Evolutionary conservation across 2,113 vertebrate species (phyloP).

Genomic region (Elanoides forficatus): DNA sequence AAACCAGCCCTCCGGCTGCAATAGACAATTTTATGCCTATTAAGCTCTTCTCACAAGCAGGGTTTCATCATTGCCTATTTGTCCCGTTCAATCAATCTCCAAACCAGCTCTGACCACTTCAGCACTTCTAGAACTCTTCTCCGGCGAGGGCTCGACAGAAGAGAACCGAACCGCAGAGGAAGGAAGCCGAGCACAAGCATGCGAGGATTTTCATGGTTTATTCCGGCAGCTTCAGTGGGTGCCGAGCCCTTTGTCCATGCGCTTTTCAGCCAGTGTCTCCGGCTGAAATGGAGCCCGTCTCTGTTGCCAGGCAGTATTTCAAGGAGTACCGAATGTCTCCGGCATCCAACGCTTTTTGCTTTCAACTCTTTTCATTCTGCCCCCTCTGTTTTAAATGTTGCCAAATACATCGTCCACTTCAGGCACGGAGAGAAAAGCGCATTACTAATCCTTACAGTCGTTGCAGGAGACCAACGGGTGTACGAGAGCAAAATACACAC

Average conservation of each 20-base stretch:
- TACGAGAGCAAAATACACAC: accelerated
- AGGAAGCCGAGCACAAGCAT: neutral
- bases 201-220: neutral
- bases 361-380: neutral
- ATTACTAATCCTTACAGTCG: neutral
- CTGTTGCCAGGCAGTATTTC: conserved; percentile 2
- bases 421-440: accelerated
- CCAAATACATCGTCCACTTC: neutral
- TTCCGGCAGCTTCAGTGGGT: neutral
- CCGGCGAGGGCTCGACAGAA: neutral
- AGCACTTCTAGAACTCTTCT: neutral
- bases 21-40: conserved; percentile 26
- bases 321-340: neutral
- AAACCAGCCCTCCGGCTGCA: neutral
- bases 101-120: neutral
- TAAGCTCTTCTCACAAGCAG: conserved; percentile 18
- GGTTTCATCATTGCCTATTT: neutral
- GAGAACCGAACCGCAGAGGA: neutral
- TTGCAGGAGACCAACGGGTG: neutral
- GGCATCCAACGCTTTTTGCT: neutral
- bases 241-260: accelerated
- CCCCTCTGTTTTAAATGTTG: neutral
- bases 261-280: neutral
- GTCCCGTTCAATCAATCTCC: conserved; percentile 7
- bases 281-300: neutral